Conservation (phyloP, 2,888 invertebrate genomes). For the Trachelus tabidus region DNA sequence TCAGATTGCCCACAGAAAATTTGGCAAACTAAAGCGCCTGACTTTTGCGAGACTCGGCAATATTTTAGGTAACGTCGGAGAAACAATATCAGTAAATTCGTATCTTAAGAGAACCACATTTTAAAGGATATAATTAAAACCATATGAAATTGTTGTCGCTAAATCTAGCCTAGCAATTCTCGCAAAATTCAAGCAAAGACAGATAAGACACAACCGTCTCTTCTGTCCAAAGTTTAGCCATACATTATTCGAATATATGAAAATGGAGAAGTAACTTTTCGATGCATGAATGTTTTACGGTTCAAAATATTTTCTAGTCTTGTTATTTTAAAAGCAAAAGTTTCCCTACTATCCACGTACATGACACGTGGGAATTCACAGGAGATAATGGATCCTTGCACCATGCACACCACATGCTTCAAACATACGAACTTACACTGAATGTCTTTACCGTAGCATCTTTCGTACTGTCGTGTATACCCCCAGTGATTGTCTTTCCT, state of each 20-base stretch:
- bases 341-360: background rate
- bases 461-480: background rate
- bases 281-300: constrained; percentile 35
- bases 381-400: background rate
- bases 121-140: background rate
- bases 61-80: background rate
- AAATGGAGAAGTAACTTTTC: constrained; percentile 30
- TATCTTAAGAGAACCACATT: too few relatives aligned
- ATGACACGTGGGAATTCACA: background rate
- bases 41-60: background rate
- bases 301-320: constrained; percentile 14
- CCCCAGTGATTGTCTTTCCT: background rate
- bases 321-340: background rate
- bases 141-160: background rate
- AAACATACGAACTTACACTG: background rate
- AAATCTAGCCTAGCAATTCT: background rate
- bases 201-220: background rate
- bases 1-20: constrained; percentile 21
- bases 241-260: background rate
- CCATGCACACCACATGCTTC: background rate
- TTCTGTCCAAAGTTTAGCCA: background rate
- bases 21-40: constrained; percentile 10
- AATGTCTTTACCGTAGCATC: background rate
- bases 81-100: too few relatives aligned
- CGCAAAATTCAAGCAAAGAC: background rate